A percentile compares a stretch with the other conserved stretches of the same genome.
These are phyloP conservation scores for Typhlichthys eigenmanni DNA, from an alignment of 2,797 vertebrate species.

Conservation along the genomic window DNA sequence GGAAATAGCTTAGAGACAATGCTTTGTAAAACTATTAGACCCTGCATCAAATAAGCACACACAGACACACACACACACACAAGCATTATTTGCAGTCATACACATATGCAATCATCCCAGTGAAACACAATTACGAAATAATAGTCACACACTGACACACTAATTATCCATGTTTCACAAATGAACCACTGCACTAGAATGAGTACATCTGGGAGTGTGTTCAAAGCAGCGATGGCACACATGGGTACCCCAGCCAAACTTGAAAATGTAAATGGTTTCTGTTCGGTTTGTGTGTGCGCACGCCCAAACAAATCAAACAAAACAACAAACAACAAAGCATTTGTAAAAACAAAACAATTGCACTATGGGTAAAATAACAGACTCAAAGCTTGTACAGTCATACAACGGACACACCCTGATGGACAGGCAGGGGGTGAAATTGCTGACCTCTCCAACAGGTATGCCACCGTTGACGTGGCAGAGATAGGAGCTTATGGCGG, in stretches of 20 bases:
- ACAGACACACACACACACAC: not conserved
- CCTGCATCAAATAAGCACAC: constrained; percentile 16
- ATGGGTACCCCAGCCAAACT: constrained; percentile 39
- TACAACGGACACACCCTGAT: too few relatives aligned
- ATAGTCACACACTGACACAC: constrained; percentile 48
- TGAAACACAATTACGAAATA: constrained; percentile 34
- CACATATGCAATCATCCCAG: constrained; percentile 41
- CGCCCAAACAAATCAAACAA: not conserved
- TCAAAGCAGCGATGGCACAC: constrained; percentile 62
- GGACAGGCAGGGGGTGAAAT: constrained; percentile 27
- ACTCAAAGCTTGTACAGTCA: too few relatives aligned
- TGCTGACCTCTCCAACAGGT: constrained; percentile 62
- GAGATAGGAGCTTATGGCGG: constrained; percentile 6
- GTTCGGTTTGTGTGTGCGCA: constrained; percentile 27
- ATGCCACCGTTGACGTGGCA: constrained; percentile 45
- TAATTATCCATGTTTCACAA: constrained; percentile 72
- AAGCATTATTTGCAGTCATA: constrained; percentile 27
- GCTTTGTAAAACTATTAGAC: constrained; percentile 49
- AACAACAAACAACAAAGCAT: constrained; percentile 1
- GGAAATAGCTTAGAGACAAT: constrained; percentile 16
- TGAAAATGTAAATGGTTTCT: constrained; percentile 49
- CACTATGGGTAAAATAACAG: too few relatives aligned
- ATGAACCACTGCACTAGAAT: constrained; percentile 63
- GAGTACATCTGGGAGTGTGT: constrained; percentile 63
- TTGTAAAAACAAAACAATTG: not conserved